Conservation (phyloP, 2,113 vertebrate genomes). For the Elaphurus davidianus region DNA sequence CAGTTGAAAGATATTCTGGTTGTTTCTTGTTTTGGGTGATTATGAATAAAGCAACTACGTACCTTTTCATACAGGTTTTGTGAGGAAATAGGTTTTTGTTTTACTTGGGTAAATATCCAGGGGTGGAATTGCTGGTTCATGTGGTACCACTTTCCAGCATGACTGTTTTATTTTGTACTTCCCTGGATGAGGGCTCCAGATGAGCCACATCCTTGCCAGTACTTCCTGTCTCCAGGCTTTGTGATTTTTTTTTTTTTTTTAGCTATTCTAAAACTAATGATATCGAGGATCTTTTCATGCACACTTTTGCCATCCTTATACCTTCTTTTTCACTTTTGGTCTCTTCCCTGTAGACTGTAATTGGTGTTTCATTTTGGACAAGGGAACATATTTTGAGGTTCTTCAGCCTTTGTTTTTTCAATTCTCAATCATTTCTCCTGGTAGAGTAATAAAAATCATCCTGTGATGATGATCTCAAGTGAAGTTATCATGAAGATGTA, state of each 20-base stretch:
- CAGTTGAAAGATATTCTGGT: neutral
- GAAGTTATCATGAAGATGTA: neutral
- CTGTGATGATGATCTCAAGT: neutral
- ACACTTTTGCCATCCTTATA: neutral
- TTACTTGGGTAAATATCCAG: neutral
- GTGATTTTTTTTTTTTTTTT: neutral
- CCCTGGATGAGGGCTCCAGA: neutral
- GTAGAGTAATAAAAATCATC: neutral
- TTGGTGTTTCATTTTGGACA: neutral
- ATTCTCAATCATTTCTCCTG: neutral
- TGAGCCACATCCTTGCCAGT: neutral
- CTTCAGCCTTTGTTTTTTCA: neutral
- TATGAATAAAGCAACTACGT: neutral
- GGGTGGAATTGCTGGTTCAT: neutral
- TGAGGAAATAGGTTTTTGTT: neutral
- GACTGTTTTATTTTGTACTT: neutral
- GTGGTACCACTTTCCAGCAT: neutral
- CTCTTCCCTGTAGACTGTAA: neutral
- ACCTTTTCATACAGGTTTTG: neutral
- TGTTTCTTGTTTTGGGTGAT: neutral
- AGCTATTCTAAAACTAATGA: neutral
- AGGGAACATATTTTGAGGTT: neutral
- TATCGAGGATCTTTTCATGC: neutral
- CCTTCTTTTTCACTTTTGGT: neutral
- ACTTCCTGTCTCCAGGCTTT: neutral